Evolutionary conservation across 2,113 vertebrate genomes (phyloP), one percentile per base, ranked within the genome.

Genomic region (Archilochus colubris): DNA sequence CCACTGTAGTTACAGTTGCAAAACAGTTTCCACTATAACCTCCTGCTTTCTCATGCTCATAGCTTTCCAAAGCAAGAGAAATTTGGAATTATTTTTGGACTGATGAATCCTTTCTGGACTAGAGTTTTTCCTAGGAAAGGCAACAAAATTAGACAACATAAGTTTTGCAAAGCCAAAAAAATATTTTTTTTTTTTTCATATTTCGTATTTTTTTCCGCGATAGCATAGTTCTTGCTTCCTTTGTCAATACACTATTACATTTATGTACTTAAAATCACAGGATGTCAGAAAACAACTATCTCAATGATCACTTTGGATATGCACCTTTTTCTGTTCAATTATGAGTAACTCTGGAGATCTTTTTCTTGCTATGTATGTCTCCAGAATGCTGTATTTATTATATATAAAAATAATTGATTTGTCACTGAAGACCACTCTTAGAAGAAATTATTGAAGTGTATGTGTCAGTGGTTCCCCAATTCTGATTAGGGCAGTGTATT

Each of bases 11-110:
- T 90, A 86, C 61, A 89, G 75, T 93, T 95, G 82, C 91, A 96
- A 96, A 95, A 97, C 74, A 96, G 43, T 94, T 97, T 95, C 93
- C 87, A 68, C 90, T 94, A 68, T 64, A 94, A 89, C 53, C n/a
- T 91, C 51, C 57, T 68, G 27, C 89, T 83, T 88, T 94, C 76
- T 86, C 0, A 0, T 93, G 57, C 73, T 88, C 36, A 9, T 23
- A 72, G 61, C 38, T 95, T 91, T 90, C 91, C 85, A 74, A 91
- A 95, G 64, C 40, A 75, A 70, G 44, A 83, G 74, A 88, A 64
- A 78, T 53, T 74, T 94, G 68, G 75, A 61, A 55, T 57, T 44
- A 22, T 81, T 95, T 92, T 96, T 88, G 48, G 54, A 61, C 7
- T 83, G 78, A 89, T 83, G 67, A 94, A 58, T 91, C 36, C 23